Percentiles rank a stretch among this genome's conserved stretches.
Evolutionary conservation across 2,797 vertebrate genomes (phyloP).

Genomic region (Phylloscopus collybita): DNA sequence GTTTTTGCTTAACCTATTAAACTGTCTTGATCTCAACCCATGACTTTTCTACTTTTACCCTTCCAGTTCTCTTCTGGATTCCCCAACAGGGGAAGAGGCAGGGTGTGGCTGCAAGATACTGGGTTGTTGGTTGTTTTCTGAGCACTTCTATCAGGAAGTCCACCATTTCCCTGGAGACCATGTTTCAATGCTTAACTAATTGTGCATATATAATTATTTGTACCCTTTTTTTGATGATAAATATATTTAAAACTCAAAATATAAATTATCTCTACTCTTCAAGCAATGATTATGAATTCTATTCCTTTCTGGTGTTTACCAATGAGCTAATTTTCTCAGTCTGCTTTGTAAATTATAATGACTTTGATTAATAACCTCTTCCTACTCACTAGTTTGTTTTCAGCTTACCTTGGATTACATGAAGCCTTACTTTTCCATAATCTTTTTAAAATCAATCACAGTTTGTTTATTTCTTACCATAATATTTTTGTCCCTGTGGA

Average conservation of each 20-base stretch:
- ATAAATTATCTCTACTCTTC: background rate
- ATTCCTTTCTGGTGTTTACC: background rate
- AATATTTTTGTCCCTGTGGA: background rate
- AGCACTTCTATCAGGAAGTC: background rate
- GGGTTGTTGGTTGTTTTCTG: background rate
- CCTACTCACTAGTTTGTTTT: background rate
- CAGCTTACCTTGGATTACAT: background rate
- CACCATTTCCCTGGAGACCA: background rate
- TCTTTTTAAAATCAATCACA: background rate
- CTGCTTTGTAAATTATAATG: background rate
- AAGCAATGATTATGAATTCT: background rate
- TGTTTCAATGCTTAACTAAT: background rate
- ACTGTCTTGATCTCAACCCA: background rate
- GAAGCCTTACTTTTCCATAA: background rate
- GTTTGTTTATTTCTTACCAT: background rate
- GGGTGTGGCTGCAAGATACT: background rate
- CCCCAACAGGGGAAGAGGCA: rapidly evolving
- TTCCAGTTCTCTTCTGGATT: background rate
- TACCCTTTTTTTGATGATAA: rapidly evolving
- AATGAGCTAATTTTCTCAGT: background rate
- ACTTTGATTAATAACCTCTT: background rate
- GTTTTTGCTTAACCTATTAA: background rate
- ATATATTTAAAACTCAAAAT: background rate
- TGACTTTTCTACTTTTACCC: background rate
- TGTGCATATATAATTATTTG: background rate